phyloP scores from a whole-genome alignment of 2,113 vertebrate species.

The Ageneiosus marmoratus region DNA sequence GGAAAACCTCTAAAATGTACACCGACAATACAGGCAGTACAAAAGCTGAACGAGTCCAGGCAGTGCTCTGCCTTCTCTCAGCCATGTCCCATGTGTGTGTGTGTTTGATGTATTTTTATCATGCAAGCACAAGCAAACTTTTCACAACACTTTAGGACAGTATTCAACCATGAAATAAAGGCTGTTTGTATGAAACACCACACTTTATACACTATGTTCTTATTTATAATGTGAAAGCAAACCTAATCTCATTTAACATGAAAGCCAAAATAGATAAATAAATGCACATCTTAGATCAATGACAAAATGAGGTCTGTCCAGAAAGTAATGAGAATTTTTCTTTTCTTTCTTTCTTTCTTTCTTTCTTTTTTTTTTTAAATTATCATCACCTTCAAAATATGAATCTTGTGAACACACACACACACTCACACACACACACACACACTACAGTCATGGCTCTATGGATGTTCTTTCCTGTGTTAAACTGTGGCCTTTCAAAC shows the following conservation, averaged over 20 bases:
- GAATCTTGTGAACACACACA: no score
- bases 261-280: no score
- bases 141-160: conserved; percentile 19
- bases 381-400: no score
- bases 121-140: background rate
- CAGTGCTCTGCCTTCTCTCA: background rate
- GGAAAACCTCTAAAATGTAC: background rate
- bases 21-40: background rate
- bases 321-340: no score
- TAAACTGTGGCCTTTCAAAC: no score
- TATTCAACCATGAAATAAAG: background rate
- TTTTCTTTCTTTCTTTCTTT: no score
- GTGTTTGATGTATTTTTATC: background rate
- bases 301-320: background rate
- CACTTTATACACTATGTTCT: background rate
- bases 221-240: conserved; percentile 21
- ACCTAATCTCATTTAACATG: no score
- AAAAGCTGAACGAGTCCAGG: background rate
- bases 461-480: no score
- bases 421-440: no score
- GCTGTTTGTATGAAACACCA: background rate
- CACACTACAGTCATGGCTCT: no score
- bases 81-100: background rate
- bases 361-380: no score
- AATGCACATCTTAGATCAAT: conserved; percentile 20